Base-by-base conservation (phyloP, 2,797 vertebrate species). In the Pogoniulus pusillus region DNA sequence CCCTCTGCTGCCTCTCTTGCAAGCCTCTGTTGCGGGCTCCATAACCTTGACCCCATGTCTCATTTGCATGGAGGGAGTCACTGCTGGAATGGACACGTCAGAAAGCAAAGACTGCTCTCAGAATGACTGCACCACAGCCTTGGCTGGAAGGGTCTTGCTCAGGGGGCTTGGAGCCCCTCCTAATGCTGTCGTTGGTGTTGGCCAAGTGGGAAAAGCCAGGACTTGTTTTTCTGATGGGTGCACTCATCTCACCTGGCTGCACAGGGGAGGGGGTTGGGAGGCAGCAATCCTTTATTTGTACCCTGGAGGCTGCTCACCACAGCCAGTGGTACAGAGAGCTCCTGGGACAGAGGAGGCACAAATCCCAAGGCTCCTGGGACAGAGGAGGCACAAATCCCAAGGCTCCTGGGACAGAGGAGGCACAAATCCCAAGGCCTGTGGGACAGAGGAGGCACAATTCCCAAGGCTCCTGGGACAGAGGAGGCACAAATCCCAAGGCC, bases 391-490 rank as follows among this genome's bases (percentile, higher is more conserved):
- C 74, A 65, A 71, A n/a, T n/a, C n/a, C n/a, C n/a, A n/a, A n/a
- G n/a, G 76, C 72, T 82, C 80, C 37, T 64, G 8, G 85, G 92
- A 73, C 37, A 49, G 57, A 87, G 82, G 74, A 91, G 83, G 69
- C 93, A 90, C 74, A 65, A 71, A n/a, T n/a, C n/a, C n/a, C n/a
- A n/a, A n/a, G n/a, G n/a, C n/a, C n/a, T n/a, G n/a, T 64, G 8
- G 85, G 92, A 73, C 37, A 49, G 57, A 87, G 82, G 74, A 91
- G 83, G 69, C 93, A 90, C 74, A 65, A 71, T n/a, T n/a, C n/a
- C n/a, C n/a, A n/a, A n/a, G n/a, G 76, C 72, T 82, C 80, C 37
- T 64, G 8, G 85, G 92, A 73, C 37, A 49, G 57, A 87, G 82
- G 74, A 91, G 83, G 69, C 93, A 90, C 74, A 65, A 71, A n/a